phyloP scores from a whole-genome alignment of 2,113 vertebrate genomes.

The Corythoichthys intestinalis region DNA sequence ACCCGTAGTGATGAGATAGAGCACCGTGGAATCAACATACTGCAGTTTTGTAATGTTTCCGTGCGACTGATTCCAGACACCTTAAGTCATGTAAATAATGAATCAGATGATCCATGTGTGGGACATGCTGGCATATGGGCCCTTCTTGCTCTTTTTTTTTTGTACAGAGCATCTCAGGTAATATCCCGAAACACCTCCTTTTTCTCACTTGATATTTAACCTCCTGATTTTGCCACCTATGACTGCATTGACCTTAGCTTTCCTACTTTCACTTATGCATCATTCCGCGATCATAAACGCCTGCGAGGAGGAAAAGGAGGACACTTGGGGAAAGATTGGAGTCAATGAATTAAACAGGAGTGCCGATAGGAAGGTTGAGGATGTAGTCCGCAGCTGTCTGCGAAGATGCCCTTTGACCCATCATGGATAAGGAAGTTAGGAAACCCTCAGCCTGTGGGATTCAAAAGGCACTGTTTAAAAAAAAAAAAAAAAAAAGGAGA shows the following conservation, averaged over 20 bases:
- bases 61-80: slow-evolving; percentile 54
- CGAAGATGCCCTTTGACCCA: slow-evolving; percentile 60
- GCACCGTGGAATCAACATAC: slow-evolving; percentile 59
- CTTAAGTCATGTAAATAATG: slow-evolving; percentile 74
- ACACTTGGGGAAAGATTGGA: slow-evolving; percentile 29
- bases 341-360: slow-evolving; percentile 68
- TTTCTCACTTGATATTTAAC: slow-evolving; percentile 48
- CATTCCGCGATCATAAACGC: slow-evolving; percentile 47
- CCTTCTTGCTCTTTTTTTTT: slow-evolving; percentile 26
- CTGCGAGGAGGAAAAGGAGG: slow-evolving; percentile 35
- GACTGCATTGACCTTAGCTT: slow-evolving; percentile 49
- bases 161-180: background rate
- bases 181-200: background rate
- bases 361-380: slow-evolving; percentile 49
- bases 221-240: slow-evolving; percentile 50
- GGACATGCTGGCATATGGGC: slow-evolving; percentile 45
- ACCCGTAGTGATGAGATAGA: slow-evolving; percentile 48
- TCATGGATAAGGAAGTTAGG: slow-evolving; percentile 62
- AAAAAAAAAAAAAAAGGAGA: slow-evolving; percentile 33
- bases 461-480: slow-evolving; percentile 65
- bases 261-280: slow-evolving; percentile 52
- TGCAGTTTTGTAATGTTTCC: slow-evolving; percentile 70
- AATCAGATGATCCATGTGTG: slow-evolving; percentile 57
- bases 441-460: slow-evolving; percentile 66
- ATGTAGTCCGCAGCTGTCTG: slow-evolving; percentile 59